Percentiles rank a stretch among this genome's conserved stretches.
phyloP scores from a whole-genome alignment of 2,888 invertebrate genomes.

The Subacronicta megacephala region DNA sequence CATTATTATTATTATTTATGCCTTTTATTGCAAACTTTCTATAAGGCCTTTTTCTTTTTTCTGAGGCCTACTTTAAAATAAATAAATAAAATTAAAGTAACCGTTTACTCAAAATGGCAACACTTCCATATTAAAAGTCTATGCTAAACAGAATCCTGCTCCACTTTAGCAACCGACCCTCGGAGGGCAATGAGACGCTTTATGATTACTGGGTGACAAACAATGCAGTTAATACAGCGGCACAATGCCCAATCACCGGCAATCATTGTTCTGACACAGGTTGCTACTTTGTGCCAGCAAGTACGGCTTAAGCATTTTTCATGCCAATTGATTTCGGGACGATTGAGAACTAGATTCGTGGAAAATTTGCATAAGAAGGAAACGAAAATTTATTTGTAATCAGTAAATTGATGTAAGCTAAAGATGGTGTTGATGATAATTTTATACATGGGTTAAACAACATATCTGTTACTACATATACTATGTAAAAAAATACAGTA shows the following conservation, averaged over 20 bases:
- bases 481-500: too few relatives aligned
- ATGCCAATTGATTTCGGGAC: slow-evolving; percentile 26
- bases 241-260: slow-evolving; percentile 86
- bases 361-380: slow-evolving; percentile 7
- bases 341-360: neutral
- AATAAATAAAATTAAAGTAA: neutral
- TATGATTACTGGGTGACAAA: slow-evolving; percentile 84
- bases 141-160: slow-evolving; percentile 49
- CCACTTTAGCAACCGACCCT: slow-evolving; percentile 63
- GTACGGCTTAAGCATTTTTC: slow-evolving; percentile 32
- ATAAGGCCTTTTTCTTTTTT: too few relatives aligned
- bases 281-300: slow-evolving; percentile 36
- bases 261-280: slow-evolving; percentile 56
- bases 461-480: too few relatives aligned
- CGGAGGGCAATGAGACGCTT: slow-evolving; percentile 76
- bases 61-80: too few relatives aligned
- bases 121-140: neutral
- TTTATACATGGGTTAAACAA: too few relatives aligned
- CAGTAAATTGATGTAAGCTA: too few relatives aligned
- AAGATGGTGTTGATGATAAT: too few relatives aligned
- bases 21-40: too few relatives aligned
- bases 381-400: too few relatives aligned
- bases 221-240: slow-evolving; percentile 85
- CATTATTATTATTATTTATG: too few relatives aligned
- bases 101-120: neutral